A percentile compares a stretch with the other conserved stretches of the same genome.
Conservation (phyloP, 2,113 vertebrate species). For the Monopterus albus region DNA sequence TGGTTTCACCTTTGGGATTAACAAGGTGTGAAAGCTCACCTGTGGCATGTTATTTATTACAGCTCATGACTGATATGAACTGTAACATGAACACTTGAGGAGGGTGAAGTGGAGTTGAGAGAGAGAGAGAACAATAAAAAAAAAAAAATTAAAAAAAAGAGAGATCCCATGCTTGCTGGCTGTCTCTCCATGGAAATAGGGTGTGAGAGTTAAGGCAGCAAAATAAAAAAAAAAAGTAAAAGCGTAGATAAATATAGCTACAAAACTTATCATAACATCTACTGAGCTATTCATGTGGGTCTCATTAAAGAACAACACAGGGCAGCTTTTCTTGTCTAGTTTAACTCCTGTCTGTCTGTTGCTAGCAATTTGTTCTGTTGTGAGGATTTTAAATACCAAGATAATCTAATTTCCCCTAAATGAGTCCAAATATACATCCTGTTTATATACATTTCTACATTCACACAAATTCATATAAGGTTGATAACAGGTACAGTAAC, state of each 20-base stretch:
- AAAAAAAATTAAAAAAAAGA: no score
- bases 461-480: background rate
- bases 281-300: background rate
- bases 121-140: background rate
- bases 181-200: background rate
- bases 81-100: background rate
- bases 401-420: slow-evolving; percentile 28
- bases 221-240: background rate
- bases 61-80: background rate
- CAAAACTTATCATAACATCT: background rate
- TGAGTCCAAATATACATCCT: slow-evolving; percentile 1
- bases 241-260: no score
- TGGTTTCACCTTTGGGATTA: slow-evolving; percentile 68
- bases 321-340: background rate
- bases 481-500: slow-evolving; percentile 5
- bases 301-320: background rate
- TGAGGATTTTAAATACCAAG: slow-evolving; percentile 9
- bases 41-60: slow-evolving; percentile 7
- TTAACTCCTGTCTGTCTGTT: slow-evolving; percentile 20
- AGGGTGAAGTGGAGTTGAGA: background rate
- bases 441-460: background rate
- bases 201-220: background rate
- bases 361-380: background rate
- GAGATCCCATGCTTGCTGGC: background rate
- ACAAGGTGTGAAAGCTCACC: slow-evolving; percentile 66